These are phyloP conservation scores for Gadus chalcogrammus DNA, from an alignment of 2,113 vertebrate species.

Conservation along the genomic window DNA sequence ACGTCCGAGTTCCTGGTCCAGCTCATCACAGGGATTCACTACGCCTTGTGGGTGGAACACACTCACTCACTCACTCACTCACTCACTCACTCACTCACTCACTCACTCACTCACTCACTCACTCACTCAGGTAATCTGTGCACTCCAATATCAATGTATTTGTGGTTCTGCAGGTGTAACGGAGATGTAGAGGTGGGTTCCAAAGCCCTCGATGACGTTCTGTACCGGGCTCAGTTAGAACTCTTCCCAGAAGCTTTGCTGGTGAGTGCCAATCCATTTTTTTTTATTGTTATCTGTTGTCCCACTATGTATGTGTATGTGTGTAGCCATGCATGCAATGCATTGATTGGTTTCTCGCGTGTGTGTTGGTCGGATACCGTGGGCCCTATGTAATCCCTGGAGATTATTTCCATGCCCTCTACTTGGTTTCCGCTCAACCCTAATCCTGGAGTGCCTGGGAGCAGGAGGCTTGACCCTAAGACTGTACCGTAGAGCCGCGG, in stretches of 20 bases:
- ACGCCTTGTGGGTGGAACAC: constrained; percentile 84
- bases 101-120: constrained; percentile 9
- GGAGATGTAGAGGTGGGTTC: constrained; percentile 92
- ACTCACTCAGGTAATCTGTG: background rate
- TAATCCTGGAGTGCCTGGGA: constrained; percentile 63
- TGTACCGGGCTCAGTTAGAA: constrained; percentile 94
- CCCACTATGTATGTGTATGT: background rate
- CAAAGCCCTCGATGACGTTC: constrained; percentile 92
- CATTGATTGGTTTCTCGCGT: constrained; percentile 34
- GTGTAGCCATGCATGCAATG: constrained; percentile 24
- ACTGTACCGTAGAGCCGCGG: constrained; percentile 39
- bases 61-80: background rate
- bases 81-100: background rate
- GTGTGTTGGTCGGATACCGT: constrained; percentile 34
- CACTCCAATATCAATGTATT: constrained; percentile 8
- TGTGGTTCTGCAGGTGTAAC: constrained; percentile 79
- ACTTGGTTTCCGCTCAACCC: constrained; percentile 50
- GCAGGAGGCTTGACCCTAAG: constrained; percentile 55
- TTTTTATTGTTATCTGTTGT: background rate
- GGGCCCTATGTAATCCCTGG: constrained; percentile 52
- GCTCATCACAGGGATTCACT: constrained; percentile 95
- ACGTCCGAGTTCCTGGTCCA: constrained; percentile 97
- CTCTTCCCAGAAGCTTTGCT: constrained; percentile 93
- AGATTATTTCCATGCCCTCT: constrained; percentile 69
- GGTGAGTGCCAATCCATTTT: constrained; percentile 73